Evolutionary conservation across 2,797 vertebrate genomes (phyloP).

Genomic region (Sebastes paucispinis): DNA sequence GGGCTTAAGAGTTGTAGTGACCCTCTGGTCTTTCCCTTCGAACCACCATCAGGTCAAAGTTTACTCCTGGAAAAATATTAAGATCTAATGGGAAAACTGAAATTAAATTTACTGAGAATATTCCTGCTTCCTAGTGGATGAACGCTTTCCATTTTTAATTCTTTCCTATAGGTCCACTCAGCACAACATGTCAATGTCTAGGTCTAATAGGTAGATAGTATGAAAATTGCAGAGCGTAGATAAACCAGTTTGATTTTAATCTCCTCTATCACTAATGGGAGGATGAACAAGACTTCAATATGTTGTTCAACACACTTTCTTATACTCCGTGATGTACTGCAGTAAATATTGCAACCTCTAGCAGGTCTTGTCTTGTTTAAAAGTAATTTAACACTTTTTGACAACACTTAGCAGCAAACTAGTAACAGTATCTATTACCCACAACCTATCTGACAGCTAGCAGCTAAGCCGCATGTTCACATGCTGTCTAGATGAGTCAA

Average conservation of each 20-base stretch:
- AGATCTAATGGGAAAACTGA: not conserved
- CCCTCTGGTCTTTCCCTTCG: no score
- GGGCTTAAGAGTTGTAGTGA: no score
- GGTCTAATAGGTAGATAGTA: not conserved
- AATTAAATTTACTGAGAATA: not conserved
- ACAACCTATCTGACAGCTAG: slow-evolving; percentile 5
- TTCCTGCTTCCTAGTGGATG: not conserved
- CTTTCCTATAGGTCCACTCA: not conserved
- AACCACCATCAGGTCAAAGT: not conserved
- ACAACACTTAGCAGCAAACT: not conserved
- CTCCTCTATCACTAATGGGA: not conserved
- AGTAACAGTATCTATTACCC: not conserved
- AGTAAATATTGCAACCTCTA: not conserved
- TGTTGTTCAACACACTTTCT: not conserved
- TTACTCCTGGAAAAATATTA: not conserved
- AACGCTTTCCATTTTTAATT: not conserved
- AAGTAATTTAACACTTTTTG: not conserved
- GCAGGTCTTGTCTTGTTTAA: not conserved
- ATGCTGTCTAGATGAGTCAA: slow-evolving; percentile 27
- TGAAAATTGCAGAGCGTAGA: not conserved
- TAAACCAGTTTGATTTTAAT: not conserved
- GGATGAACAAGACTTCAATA: not conserved
- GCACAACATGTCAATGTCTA: not conserved
- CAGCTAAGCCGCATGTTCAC: slow-evolving; percentile 10
- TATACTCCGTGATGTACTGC: not conserved